These are phyloP conservation scores for Atrichornis clamosus DNA, from an alignment of 2,113 vertebrate genomes.

Conservation along the genomic window DNA sequence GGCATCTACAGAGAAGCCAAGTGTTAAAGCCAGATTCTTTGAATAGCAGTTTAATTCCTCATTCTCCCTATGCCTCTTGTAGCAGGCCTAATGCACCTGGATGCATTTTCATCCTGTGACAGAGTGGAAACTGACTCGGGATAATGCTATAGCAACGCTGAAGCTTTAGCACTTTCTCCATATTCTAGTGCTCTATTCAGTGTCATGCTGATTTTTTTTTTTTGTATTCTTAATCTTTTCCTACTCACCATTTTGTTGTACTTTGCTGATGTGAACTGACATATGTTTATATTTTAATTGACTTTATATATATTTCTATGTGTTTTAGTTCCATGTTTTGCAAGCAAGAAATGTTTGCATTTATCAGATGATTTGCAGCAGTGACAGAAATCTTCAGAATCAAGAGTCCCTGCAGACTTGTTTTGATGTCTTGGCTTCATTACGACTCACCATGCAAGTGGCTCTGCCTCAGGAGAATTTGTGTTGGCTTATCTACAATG, in stretches of 20 bases:
- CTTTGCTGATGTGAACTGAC: background rate
- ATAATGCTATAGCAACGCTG: background rate
- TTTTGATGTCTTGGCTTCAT: slow-evolving; percentile 75
- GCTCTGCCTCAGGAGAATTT: slow-evolving; percentile 79
- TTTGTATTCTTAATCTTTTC: background rate
- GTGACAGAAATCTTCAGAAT: slow-evolving; percentile 64
- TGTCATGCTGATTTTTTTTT: background rate
- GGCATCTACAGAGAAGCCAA: background rate
- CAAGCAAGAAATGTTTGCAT: slow-evolving; percentile 72
- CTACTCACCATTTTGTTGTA: background rate
- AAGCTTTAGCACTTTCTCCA: background rate
- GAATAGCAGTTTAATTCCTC: background rate
- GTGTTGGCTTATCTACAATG: slow-evolving; percentile 84
- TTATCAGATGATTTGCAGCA: slow-evolving; percentile 78
- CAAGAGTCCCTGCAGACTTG: slow-evolving; percentile 74
- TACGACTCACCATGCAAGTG: slow-evolving; percentile 79
- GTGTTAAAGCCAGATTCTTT: background rate
- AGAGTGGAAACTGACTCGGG: background rate
- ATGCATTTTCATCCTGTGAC: background rate
- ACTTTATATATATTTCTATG: background rate
- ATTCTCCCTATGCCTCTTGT: background rate
- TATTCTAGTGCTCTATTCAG: background rate
- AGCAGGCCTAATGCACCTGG: background rate
- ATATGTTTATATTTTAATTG: background rate
- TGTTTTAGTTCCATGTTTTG: slow-evolving; percentile 82